Conservation (phyloP, 2,113 vertebrate species). For the Plectropomus leopardus region DNA sequence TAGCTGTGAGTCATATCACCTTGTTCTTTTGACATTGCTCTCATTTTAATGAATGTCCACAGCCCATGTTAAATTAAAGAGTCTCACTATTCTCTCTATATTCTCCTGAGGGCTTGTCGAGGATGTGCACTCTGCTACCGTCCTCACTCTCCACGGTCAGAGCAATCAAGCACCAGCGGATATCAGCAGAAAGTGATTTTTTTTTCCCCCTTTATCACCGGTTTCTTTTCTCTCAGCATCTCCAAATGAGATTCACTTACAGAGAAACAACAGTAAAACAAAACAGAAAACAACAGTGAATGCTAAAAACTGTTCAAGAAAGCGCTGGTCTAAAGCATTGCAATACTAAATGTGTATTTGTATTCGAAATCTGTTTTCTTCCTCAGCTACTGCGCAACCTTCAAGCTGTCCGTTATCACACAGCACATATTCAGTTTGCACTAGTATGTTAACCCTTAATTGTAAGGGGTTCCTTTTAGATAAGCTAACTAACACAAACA, state of each 20-base stretch:
- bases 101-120: conserved; percentile 38
- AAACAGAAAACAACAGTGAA: neutral
- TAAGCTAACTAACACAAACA: neutral
- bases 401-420: too few species aligned
- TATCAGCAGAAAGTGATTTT: neutral
- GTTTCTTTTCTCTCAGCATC: neutral
- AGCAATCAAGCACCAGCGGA: conserved; percentile 11
- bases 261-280: neutral
- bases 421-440: neutral
- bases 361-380: neutral
- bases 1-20: conserved; percentile 27
- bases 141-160: conserved; percentile 7
- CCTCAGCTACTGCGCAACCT: too few species aligned
- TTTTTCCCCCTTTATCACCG: neutral
- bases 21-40: conserved; percentile 47
- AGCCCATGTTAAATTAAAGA: conserved; percentile 33
- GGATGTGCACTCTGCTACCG: neutral
- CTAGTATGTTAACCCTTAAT: neutral
- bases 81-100: conserved; percentile 14
- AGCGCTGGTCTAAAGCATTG: neutral
- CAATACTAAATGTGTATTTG: neutral
- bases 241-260: neutral
- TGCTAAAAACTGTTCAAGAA: neutral
- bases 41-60: conserved; percentile 54
- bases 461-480: too few species aligned